Percentiles rank a stretch among this genome's conserved stretches.
Conservation (phyloP, 2,888 invertebrate genomes). For the Conchocele bisecta region DNA sequence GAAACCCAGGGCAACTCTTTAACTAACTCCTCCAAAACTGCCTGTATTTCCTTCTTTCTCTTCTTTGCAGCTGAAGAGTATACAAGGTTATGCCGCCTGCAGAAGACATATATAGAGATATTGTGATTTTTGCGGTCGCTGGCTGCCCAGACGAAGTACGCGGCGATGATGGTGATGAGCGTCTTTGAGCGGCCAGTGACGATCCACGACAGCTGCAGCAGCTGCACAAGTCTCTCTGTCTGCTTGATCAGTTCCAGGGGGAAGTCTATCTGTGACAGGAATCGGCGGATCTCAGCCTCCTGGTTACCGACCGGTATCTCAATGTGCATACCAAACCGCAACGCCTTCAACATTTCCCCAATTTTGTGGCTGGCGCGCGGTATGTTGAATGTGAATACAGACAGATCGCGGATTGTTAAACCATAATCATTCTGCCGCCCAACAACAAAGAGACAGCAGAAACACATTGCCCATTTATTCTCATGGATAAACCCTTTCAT, state of each 20-base stretch:
- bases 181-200: slow-evolving; percentile 1
- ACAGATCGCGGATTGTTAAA: not conserved
- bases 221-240: not conserved
- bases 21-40: not conserved
- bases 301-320: not conserved
- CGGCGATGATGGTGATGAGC: not conserved
- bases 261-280: not conserved
- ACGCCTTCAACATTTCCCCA: slow-evolving; percentile 1
- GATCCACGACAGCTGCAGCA: not conserved
- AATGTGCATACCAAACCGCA: not conserved
- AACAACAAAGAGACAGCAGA: not conserved
- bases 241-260: not conserved
- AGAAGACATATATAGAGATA: not conserved
- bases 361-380: not conserved
- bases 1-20: not conserved
- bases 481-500: not conserved
- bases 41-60: slow-evolving; percentile 2
- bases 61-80: not conserved
- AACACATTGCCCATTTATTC: not conserved
- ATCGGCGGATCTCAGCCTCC: not conserved
- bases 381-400: not conserved
- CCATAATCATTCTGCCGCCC: slow-evolving; percentile 6
- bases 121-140: not conserved
- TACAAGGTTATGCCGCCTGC: not conserved
- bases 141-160: not conserved